These are phyloP conservation scores for Melanotaenia pygmaea DNA, from an alignment of 2,797 vertebrate species.

Conservation along the genomic window DNA sequence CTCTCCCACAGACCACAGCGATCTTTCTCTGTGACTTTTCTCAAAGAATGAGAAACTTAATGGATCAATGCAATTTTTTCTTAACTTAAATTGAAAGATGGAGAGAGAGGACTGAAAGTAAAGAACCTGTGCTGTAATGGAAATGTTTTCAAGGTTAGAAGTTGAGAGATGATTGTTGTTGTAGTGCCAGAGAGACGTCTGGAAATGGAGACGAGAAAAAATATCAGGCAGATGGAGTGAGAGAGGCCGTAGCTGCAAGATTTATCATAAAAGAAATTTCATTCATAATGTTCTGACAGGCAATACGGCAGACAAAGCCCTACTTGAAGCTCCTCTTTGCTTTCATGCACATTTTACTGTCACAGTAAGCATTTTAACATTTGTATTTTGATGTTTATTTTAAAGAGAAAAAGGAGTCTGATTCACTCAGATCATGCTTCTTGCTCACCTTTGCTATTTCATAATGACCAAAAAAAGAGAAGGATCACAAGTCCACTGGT, in stretches of 20 bases:
- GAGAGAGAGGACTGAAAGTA: slow-evolving; percentile 26
- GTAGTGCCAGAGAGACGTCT: slow-evolving; percentile 14
- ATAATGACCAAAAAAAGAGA: not conserved
- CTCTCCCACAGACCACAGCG: slow-evolving; percentile 43
- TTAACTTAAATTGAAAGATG: slow-evolving; percentile 37
- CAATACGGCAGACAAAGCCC: slow-evolving; percentile 56
- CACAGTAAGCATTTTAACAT: slow-evolving; percentile 41
- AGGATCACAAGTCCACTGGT: not conserved
- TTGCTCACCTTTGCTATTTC: not conserved
- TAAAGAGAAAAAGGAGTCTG: not conserved
- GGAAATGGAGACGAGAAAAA: slow-evolving; percentile 37
- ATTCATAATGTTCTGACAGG: slow-evolving; percentile 61
- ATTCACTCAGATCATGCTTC: not conserved
- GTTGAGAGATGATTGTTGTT: slow-evolving; percentile 39
- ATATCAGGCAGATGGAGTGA: slow-evolving; percentile 46
- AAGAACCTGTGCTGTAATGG: slow-evolving; percentile 42
- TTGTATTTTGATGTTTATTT: slow-evolving; percentile 28
- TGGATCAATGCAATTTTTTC: slow-evolving; percentile 50
- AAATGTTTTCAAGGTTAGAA: slow-evolving; percentile 44
- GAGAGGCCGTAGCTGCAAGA: slow-evolving; percentile 48
- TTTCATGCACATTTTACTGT: slow-evolving; percentile 42
- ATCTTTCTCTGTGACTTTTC: slow-evolving; percentile 52
- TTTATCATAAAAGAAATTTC: slow-evolving; percentile 60
- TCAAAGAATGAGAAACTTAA: slow-evolving; percentile 65
- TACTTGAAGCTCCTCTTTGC: slow-evolving; percentile 57